Percentiles rank a stretch among this genome's conserved stretches.
Evolutionary conservation across 2,113 vertebrate genomes (phyloP).

Genomic region (Athene cunicularia): DNA sequence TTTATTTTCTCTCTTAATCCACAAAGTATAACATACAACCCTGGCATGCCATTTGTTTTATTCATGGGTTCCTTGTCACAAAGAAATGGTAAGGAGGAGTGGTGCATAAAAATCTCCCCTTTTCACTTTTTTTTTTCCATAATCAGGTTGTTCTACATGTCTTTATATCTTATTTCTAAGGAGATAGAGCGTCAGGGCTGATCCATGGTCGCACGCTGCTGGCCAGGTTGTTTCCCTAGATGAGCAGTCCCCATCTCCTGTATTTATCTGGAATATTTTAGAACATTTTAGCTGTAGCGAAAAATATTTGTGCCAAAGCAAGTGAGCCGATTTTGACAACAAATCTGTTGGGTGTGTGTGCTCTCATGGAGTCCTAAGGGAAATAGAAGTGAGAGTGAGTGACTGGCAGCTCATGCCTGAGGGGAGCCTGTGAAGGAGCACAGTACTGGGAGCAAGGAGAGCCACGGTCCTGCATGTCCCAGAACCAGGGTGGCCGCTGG

Average conservation of each 20-base stretch:
- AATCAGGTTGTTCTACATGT: background rate
- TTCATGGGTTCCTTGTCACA: background rate
- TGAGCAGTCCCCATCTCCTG: background rate
- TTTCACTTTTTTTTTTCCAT: background rate
- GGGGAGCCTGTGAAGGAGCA: background rate
- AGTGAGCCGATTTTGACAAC: background rate
- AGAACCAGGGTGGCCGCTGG: background rate
- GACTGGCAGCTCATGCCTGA: rapidly evolving
- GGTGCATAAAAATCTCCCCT: background rate
- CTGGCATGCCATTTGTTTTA: background rate
- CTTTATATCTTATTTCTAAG: background rate
- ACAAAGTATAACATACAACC: background rate
- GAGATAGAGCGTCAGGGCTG: background rate
- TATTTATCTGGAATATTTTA: background rate
- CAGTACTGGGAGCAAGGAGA: background rate
- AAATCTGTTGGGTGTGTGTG: background rate
- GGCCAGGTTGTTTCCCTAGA: background rate
- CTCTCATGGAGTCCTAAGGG: rapidly evolving
- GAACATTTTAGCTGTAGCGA: background rate
- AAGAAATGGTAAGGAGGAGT: background rate
- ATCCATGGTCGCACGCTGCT: rapidly evolving
- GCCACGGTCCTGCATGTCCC: background rate
- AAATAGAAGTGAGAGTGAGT: background rate
- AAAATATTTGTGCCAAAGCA: background rate
- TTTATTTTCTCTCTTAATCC: background rate